Conservation (phyloP, 2,888 invertebrate species). For the Oscheius sp. region DNA sequence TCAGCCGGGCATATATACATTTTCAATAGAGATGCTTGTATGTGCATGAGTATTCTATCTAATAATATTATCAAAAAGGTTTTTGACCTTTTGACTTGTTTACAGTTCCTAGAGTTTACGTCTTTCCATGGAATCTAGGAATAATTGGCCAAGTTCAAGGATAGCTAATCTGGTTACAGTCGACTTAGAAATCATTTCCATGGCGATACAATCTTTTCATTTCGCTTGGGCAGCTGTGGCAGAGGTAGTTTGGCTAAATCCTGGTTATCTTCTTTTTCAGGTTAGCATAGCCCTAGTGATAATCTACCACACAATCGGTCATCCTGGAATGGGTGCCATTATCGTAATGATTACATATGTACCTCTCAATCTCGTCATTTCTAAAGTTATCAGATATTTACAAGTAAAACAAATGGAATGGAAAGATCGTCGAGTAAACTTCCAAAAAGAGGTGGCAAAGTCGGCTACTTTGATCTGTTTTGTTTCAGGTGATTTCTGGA, state of each 20-base stretch:
- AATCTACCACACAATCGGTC: constrained; percentile 51
- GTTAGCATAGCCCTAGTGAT: constrained; percentile 44
- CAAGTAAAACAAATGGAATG: constrained; percentile 42
- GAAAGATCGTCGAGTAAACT: constrained; percentile 45
- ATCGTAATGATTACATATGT: constrained; percentile 41
- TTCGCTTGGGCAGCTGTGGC: constrained; percentile 44
- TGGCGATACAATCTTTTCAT: constrained; percentile 42
- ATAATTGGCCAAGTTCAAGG: constrained; percentile 40
- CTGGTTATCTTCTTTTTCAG: constrained; percentile 19
- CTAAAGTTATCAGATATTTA: constrained; percentile 36
- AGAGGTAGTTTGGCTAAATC: constrained; percentile 31
- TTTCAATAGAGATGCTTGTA: constrained; percentile 43
- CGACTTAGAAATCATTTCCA: constrained; percentile 47
- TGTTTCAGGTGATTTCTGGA: constrained; percentile 41
- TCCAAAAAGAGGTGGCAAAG: constrained; percentile 41
- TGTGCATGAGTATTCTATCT: constrained; percentile 41
- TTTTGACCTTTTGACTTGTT: not conserved
- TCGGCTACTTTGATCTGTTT: not conserved
- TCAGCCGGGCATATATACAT: constrained; percentile 47
- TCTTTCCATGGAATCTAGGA: constrained; percentile 35
- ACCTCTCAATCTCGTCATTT: constrained; percentile 41
- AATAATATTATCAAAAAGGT: constrained; percentile 48
- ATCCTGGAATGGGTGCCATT: constrained; percentile 42
- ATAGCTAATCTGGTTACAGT: constrained; percentile 49
- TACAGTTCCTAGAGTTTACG: constrained; percentile 18